Conservation (phyloP, 2,113 vertebrate genomes). For the Micronycteris hirsuta region DNA sequence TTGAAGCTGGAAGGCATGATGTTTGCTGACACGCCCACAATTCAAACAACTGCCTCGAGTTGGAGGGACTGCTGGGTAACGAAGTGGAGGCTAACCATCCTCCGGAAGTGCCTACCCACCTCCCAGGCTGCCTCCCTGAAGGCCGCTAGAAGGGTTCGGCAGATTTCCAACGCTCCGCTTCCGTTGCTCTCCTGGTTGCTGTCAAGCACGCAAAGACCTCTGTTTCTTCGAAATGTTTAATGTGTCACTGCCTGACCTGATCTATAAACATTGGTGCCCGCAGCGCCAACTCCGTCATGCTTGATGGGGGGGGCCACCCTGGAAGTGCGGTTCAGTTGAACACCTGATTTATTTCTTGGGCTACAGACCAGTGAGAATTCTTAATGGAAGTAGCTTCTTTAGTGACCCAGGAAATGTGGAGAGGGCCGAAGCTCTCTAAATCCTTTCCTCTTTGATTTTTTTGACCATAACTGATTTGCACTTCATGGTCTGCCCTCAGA, state of each 20-base stretch:
- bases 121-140: neutral
- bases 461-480: neutral
- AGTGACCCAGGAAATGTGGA: constrained; percentile 65
- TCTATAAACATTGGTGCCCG: constrained; percentile 64
- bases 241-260: constrained; percentile 43
- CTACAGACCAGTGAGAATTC: constrained; percentile 56
- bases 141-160: neutral
- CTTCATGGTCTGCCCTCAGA: constrained; percentile 2
- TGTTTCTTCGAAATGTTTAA: constrained; percentile 20
- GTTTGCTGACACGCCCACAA: neutral
- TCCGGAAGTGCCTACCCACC: neutral
- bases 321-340: constrained; percentile 2
- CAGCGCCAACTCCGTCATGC: constrained; percentile 1
- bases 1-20: neutral
- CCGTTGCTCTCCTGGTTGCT: neutral
- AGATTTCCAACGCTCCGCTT: neutral
- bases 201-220: neutral
- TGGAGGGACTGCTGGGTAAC: neutral
- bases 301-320: constrained; percentile 15
- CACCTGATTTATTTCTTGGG: constrained; percentile 68
- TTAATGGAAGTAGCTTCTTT: constrained; percentile 57
- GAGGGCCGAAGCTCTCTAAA: constrained; percentile 35
- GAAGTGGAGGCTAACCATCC: no score
- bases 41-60: neutral
- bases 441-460: constrained; percentile 18